Conservation (phyloP, 2,797 vertebrate species). For the Tamandua tetradactyla region DNA sequence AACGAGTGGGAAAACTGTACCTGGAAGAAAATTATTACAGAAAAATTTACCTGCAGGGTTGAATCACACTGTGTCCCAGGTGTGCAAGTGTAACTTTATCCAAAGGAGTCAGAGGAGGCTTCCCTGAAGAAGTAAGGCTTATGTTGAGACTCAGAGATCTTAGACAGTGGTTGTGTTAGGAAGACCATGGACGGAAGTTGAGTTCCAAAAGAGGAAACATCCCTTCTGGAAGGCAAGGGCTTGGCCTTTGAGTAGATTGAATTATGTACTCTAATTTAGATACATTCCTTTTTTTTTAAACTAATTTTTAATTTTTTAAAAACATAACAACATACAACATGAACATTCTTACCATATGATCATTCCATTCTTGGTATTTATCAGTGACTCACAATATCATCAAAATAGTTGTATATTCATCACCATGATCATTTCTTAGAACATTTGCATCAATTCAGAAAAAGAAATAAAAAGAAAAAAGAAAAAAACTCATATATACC, state of each 20-base stretch:
- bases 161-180: neutral
- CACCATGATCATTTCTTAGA: no score
- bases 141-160: neutral
- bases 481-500: no score
- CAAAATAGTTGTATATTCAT: no score
- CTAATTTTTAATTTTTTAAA: no score
- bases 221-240: neutral
- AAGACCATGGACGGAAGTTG: neutral
- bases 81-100: neutral
- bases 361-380: no score
- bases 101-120: neutral
- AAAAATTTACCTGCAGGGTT: neutral
- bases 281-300: no score
- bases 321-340: no score
- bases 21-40: neutral
- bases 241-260: neutral
- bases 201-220: neutral
- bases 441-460: no score
- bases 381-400: no score
- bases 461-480: no score
- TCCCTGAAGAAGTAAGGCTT: neutral
- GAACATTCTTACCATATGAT: no score
- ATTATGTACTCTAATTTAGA: neutral
- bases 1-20: neutral
- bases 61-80: neutral